phyloP scores from a whole-genome alignment of 2,113 vertebrate genomes.

The Syngnathus typhle region DNA sequence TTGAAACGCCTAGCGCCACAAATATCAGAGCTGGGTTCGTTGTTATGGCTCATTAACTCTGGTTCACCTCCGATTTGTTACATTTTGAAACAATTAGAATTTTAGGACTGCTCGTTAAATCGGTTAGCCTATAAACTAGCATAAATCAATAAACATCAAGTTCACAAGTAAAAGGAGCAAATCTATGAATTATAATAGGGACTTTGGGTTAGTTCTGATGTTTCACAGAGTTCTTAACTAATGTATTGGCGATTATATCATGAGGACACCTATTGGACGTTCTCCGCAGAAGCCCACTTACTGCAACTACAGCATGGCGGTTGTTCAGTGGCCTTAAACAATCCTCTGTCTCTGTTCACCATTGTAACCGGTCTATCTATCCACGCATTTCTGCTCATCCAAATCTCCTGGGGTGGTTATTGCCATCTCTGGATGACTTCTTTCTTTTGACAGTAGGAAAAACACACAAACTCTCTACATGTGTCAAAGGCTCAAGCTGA shows the following conservation, averaged over 20 bases:
- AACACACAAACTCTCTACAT: neutral
- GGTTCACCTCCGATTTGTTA: neutral
- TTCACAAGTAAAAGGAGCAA: no score
- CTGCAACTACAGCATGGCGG: neutral
- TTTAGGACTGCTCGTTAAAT: neutral
- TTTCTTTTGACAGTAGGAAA: constrained; percentile 23
- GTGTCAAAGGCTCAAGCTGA: neutral
- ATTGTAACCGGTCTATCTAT: neutral
- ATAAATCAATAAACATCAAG: no score
- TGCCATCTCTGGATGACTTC: constrained; percentile 28
- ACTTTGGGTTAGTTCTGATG: neutral
- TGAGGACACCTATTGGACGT: neutral
- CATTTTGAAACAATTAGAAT: neutral
- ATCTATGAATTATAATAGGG: no score
- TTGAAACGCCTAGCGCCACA: neutral
- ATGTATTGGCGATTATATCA: neutral
- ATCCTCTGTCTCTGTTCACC: neutral
- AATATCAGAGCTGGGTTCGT: neutral
- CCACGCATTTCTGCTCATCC: neutral
- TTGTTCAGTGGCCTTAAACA: neutral
- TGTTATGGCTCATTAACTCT: neutral
- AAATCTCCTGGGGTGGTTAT: neutral
- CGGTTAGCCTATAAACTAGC: no score
- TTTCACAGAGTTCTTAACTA: no score
- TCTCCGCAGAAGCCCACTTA: neutral